Percentiles rank a stretch among this genome's conserved stretches.
Conservation (phyloP, 2,113 vertebrate genomes). For the Condylura cristata region DNA sequence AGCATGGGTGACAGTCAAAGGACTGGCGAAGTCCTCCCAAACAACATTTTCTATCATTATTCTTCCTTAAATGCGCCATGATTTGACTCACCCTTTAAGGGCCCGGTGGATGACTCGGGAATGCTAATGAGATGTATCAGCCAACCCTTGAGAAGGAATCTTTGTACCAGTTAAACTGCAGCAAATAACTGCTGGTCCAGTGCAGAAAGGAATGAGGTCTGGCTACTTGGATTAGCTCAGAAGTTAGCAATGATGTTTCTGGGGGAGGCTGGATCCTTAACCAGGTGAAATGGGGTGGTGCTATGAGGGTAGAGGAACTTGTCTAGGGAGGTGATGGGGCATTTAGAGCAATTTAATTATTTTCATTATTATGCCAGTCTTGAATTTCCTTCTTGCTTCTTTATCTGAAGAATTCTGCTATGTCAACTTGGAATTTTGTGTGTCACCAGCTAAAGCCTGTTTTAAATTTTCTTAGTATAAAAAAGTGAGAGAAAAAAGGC, state of each 20-base stretch:
- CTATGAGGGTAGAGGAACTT: neutral
- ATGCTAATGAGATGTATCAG: neutral
- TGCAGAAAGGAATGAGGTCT: neutral
- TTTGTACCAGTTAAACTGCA: neutral
- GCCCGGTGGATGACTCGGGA: neutral
- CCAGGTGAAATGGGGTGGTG: no score
- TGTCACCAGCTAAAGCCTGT: neutral
- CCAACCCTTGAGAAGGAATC: neutral
- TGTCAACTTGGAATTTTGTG: neutral
- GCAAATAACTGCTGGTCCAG: neutral
- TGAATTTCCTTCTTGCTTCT: neutral
- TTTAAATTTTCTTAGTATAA: conserved; percentile 4
- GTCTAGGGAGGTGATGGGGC: neutral
- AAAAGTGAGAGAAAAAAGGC: neutral
- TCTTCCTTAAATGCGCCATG: neutral
- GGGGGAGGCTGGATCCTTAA: neutral
- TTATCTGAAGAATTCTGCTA: neutral
- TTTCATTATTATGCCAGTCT: neutral
- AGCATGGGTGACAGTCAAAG: neutral
- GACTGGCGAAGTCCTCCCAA: neutral
- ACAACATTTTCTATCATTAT: neutral
- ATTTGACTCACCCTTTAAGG: neutral
- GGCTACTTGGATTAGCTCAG: neutral
- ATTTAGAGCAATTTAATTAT: neutral
- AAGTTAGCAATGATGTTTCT: neutral